phyloP scores from a whole-genome alignment of 2,888 invertebrate species.

The Archips xylosteana region DNA sequence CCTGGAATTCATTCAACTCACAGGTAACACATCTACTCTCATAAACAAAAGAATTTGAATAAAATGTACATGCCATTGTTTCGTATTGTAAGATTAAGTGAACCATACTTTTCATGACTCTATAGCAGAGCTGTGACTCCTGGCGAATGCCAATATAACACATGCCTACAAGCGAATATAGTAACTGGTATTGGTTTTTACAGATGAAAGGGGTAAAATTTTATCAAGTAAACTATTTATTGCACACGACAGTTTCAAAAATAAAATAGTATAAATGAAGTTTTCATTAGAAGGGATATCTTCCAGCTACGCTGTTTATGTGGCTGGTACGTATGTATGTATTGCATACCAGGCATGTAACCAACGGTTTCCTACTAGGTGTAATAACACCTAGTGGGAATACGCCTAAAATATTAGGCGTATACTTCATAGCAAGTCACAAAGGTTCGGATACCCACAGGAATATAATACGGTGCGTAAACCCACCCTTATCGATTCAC shows the following conservation, averaged over 20 bases:
- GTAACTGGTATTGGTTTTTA: no score
- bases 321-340: not conserved
- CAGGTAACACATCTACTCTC: conserved; percentile 17
- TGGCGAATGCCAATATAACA: not conserved
- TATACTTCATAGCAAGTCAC: conserved; percentile 20
- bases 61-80: conserved; percentile 9
- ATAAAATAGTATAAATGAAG: no score
- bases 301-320: no score
- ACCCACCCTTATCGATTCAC: conserved; percentile 33
- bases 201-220: no score
- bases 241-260: no score
- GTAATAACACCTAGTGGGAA: no score
- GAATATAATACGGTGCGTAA: conserved; percentile 16
- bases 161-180: no score
- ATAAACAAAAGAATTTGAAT: conserved; percentile 27
- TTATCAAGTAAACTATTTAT: no score
- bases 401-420: no score
- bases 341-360: no score
- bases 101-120: conserved; percentile 14
- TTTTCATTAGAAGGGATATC: not conserved
- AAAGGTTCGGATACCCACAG: conserved; percentile 9
- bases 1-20: conserved; percentile 37
- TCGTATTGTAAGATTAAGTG: conserved; percentile 8
- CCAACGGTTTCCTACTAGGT: not conserved
- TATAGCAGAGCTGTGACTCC: not conserved